A percentile compares a stretch with the other conserved stretches of the same genome.
Conservation (phyloP, 1,140 invertebrate genomes). For the Littorina saxatilis region DNA sequence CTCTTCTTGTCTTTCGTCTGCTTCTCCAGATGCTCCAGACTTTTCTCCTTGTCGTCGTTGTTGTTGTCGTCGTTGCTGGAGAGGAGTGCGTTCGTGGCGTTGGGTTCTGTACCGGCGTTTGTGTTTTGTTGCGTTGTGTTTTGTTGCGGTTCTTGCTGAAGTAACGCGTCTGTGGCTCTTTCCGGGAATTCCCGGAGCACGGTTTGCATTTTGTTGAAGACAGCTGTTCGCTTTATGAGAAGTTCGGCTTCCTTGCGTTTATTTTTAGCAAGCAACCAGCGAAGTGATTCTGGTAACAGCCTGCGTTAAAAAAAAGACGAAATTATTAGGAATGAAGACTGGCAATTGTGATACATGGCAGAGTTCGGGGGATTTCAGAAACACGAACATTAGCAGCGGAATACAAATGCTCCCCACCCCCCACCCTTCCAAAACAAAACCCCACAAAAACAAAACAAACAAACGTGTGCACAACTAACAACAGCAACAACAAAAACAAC, state of each 20-base stretch:
- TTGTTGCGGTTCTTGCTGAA: background rate
- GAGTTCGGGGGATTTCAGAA: no score
- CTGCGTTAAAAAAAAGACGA: no score
- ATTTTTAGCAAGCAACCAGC: background rate
- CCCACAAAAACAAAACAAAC: no score
- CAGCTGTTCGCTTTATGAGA: background rate
- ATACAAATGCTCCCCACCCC: no score
- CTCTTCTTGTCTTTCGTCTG: background rate
- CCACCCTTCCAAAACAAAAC: no score
- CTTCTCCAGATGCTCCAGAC: background rate
- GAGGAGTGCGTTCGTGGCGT: background rate
- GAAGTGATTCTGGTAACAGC: conserved; percentile 5
- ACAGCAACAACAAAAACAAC: background rate
- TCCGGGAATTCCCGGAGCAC: background rate
- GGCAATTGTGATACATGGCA: no score
- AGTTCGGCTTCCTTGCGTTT: background rate
- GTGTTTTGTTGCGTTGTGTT: no score
- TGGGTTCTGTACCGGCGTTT: no score
- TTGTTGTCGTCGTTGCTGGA: background rate
- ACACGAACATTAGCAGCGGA: no score
- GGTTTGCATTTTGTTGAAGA: conserved; percentile 7
- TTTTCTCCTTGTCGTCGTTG: background rate
- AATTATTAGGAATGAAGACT: no score
- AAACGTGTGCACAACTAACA: background rate
- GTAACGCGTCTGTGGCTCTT: background rate